These are phyloP conservation scores for Dasypogon diadema DNA, from an alignment of 2,888 invertebrate genomes.

Conservation along the genomic window DNA sequence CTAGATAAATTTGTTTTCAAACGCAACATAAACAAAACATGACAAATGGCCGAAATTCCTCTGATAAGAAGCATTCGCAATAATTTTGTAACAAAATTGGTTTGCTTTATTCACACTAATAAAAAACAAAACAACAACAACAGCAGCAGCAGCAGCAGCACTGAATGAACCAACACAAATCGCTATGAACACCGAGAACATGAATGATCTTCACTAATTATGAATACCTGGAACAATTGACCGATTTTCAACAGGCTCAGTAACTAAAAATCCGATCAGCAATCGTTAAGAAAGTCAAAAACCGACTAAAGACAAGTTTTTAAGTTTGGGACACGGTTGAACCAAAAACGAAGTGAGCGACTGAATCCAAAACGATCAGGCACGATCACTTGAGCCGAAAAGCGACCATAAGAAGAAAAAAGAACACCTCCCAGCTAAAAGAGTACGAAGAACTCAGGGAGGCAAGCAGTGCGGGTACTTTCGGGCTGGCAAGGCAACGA, in stretches of 20 bases:
- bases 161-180: too few relatives aligned
- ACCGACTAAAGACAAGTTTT: slow-evolving; percentile 64
- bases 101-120: not conserved
- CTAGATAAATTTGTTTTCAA: not conserved
- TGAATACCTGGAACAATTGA: too few relatives aligned
- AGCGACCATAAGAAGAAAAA: slow-evolving; percentile 13
- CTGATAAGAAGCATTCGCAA: not conserved
- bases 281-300: slow-evolving; percentile 54
- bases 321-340: slow-evolving; percentile 51
- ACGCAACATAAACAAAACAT: not conserved
- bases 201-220: too few relatives aligned
- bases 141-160: slow-evolving; percentile 8
- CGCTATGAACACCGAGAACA: too few relatives aligned
- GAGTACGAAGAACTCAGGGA: not conserved
- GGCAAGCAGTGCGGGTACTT: not conserved
- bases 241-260: too few relatives aligned
- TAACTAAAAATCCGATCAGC: slow-evolving; percentile 43
- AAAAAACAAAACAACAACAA: not conserved
- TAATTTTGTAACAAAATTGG: not conserved
- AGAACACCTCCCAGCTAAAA: not conserved
- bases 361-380: slow-evolving; percentile 36
- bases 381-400: slow-evolving; percentile 32
- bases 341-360: slow-evolving; percentile 31
- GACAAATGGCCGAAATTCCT: not conserved
- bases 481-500: too few relatives aligned